Conservation (phyloP, 2,888 invertebrate species). For the Capitulum mitella region DNA sequence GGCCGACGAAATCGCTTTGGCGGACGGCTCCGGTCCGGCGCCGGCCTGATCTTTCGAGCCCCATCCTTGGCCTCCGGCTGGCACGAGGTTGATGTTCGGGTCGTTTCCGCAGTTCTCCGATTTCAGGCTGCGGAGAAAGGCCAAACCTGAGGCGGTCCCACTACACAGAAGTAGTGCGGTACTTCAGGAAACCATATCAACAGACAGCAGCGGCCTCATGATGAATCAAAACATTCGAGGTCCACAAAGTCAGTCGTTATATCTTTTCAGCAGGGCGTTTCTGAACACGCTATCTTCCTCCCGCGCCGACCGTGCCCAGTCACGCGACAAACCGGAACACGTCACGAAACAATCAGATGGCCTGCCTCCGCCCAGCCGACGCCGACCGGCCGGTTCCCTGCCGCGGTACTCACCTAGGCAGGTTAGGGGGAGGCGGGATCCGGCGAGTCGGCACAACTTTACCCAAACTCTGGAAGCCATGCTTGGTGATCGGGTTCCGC, state of each 20-base stretch:
- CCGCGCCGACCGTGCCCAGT: too few species aligned
- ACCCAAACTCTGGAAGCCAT: conserved; percentile 99
- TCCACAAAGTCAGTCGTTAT: too few species aligned
- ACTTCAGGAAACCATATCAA: too few species aligned
- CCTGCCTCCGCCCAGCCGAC: too few species aligned
- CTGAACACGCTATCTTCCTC: too few species aligned
- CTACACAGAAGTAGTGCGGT: too few species aligned
- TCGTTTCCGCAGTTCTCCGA: conserved; percentile 80
- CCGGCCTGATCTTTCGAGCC: conserved; percentile 43
- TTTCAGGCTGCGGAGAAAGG: conserved; percentile 66
- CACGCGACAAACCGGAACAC: too few species aligned
- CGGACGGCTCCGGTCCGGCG: neutral
- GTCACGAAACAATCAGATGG: too few species aligned
- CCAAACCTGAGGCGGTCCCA: too few species aligned
- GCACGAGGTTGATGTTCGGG: conserved; percentile 68
- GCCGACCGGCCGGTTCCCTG: neutral
- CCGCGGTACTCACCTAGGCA: conserved; percentile 53
- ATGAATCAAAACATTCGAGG: too few species aligned
- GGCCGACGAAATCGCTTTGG: neutral
- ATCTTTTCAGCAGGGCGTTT: too few species aligned
- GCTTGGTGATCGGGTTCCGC: conserved; percentile 86
- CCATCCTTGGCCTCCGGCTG: conserved; percentile 73
- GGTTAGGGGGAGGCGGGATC: conserved; percentile 84
- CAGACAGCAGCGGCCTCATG: too few species aligned
- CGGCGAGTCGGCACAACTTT: conserved; percentile 97